A percentile compares a stretch with the other conserved stretches of the same genome.
Evolutionary conservation across 2,888 invertebrate genomes (phyloP).

Genomic region (Eudemis profundana): DNA sequence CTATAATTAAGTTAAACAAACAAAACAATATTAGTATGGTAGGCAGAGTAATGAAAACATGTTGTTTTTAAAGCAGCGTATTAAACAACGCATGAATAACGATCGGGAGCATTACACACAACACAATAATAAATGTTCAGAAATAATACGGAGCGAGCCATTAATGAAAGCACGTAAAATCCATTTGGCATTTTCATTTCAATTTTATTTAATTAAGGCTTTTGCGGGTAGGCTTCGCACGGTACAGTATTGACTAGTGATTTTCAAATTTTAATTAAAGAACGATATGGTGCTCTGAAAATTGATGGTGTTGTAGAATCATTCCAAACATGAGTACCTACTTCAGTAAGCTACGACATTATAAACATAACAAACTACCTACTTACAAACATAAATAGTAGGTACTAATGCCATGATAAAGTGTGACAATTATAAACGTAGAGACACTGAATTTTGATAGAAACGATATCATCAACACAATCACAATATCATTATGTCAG

Average conservation of each 20-base stretch:
- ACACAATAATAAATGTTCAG: constrained; percentile 78
- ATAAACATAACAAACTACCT: too few relatives aligned
- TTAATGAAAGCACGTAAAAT: constrained; percentile 84
- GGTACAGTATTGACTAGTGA: constrained; percentile 42
- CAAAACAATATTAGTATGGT: constrained; percentile 67
- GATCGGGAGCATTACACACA: constrained; percentile 75
- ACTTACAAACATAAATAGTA: too few relatives aligned
- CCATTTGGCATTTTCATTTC: constrained; percentile 84
- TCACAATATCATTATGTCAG: too few relatives aligned
- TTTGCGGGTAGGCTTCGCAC: constrained; percentile 58
- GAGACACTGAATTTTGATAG: too few relatives aligned
- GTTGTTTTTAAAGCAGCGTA: constrained; percentile 83
- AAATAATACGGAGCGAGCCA: constrained; percentile 81
- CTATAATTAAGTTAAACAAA: constrained; percentile 43
- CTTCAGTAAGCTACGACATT: too few relatives aligned
- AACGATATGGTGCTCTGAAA: constrained; percentile 1
- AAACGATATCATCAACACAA: too few relatives aligned
- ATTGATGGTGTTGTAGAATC: constrained; percentile 59
- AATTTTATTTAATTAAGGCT: constrained; percentile 85
- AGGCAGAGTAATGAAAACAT: constrained; percentile 75
- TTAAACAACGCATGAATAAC: constrained; percentile 81
- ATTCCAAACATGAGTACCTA: too few relatives aligned
- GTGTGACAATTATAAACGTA: too few relatives aligned
- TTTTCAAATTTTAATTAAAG: constrained; percentile 43
- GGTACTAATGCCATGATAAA: too few relatives aligned